A percentile compares a stretch with the other conserved stretches of the same genome.
Conservation (phyloP, 1,140 invertebrate genomes). For the Drosophila parvula region DNA sequence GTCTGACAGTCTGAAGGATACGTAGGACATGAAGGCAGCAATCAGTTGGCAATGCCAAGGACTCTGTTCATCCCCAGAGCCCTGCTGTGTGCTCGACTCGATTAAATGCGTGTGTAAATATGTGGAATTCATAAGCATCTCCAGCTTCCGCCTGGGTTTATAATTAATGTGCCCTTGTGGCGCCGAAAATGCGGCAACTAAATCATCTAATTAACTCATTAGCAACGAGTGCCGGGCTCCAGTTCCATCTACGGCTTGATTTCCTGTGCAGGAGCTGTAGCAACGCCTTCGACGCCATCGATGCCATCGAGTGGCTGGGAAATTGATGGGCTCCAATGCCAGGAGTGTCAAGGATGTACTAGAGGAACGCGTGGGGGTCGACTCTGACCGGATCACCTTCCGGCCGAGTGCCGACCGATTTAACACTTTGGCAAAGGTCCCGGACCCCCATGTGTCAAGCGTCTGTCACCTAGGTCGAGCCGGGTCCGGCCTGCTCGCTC, state of each 20-base stretch:
- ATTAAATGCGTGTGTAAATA: conserved; percentile 33
- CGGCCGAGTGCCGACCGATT: conserved; percentile 56
- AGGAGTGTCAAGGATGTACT: conserved; percentile 21
- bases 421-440: conserved; percentile 57
- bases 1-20: not conserved
- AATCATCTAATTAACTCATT: conserved; percentile 80
- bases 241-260: conserved; percentile 8
- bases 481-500: conserved; percentile 55
- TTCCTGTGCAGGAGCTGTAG: not conserved
- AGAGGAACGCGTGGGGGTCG: not conserved
- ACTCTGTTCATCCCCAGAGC: conserved; percentile 18
- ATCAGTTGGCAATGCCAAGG: conserved; percentile 59
- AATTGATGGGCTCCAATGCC: conserved; percentile 23
- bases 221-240: conserved; percentile 39
- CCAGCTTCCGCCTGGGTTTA: conserved; percentile 21
- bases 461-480: conserved; percentile 59
- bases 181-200: conserved; percentile 57
- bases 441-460: conserved; percentile 70
- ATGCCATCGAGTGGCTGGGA: conserved; percentile 21
- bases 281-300: conserved; percentile 1
- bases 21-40: conserved; percentile 55
- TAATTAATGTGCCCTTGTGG: conserved; percentile 67
- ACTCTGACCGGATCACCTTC: conserved; percentile 15
- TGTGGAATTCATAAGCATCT: conserved; percentile 52
- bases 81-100: not conserved